These are phyloP conservation scores for Micronycteris hirsuta DNA, from an alignment of 2,113 vertebrate genomes.

Conservation along the genomic window DNA sequence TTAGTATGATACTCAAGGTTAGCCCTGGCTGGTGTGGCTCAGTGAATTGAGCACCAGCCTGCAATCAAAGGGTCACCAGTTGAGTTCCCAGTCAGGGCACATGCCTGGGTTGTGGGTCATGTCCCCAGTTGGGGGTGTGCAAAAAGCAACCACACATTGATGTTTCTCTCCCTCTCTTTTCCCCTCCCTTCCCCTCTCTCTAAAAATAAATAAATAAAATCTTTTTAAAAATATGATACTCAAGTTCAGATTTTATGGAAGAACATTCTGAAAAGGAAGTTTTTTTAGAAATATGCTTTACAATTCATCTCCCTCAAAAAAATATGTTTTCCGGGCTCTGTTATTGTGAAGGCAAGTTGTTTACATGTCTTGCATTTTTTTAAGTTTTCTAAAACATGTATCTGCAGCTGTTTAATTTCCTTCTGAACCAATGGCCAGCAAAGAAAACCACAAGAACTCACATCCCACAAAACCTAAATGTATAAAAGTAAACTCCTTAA, in stretches of 20 bases:
- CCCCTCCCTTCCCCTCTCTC: no score
- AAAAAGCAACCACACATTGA: no score
- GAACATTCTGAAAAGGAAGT: background rate
- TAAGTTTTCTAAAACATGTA: background rate
- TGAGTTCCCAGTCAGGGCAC: no score
- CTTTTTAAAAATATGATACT: background rate
- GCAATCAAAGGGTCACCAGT: no score
- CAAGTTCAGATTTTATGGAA: background rate
- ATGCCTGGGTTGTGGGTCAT: no score
- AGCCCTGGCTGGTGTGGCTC: background rate
- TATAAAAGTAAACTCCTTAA: background rate
- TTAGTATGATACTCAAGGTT: background rate
- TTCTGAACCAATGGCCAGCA: background rate
- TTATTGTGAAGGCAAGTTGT: background rate
- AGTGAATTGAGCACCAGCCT: no score
- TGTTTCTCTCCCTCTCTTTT: no score
- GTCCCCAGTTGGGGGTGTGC: no score
- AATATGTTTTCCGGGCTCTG: background rate
- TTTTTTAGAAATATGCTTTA: slow-evolving; percentile 20
- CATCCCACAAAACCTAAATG: background rate
- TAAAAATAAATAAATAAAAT: no score
- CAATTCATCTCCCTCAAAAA: background rate
- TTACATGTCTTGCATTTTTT: background rate
- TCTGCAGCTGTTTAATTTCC: background rate
- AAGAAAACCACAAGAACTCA: slow-evolving; percentile 22